These are phyloP conservation scores for Silurus meridionalis DNA, from an alignment of 2,113 vertebrate species.

Conservation along the genomic window DNA sequence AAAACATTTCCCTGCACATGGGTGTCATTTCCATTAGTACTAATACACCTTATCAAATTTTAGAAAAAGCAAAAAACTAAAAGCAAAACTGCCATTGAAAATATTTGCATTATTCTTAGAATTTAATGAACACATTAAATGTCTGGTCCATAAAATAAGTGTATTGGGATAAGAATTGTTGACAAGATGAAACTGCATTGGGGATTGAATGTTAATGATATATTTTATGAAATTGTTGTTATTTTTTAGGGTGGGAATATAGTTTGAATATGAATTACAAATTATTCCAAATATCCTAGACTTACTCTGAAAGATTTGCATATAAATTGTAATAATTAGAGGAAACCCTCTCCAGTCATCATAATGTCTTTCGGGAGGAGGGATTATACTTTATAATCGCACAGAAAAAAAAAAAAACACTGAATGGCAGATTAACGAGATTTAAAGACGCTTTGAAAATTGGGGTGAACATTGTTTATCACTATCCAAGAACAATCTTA, in stretches of 20 bases:
- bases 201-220: slow-evolving; percentile 13
- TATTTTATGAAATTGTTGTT: slow-evolving; percentile 50
- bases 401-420: neutral
- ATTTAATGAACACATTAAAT: neutral
- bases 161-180: slow-evolving; percentile 24
- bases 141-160: neutral
- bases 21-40: slow-evolving; percentile 34
- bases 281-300: slow-evolving; percentile 49
- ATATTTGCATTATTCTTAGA: neutral
- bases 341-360: slow-evolving; percentile 52
- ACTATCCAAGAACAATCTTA: slow-evolving; percentile 89
- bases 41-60: slow-evolving; percentile 65
- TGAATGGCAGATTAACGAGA: slow-evolving; percentile 51
- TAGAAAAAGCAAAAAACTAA: neutral
- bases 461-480: slow-evolving; percentile 68
- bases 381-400: slow-evolving; percentile 51
- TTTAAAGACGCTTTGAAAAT: slow-evolving; percentile 41
- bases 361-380: slow-evolving; percentile 37
- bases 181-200: neutral
- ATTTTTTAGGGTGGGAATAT: neutral
- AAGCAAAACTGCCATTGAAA: neutral
- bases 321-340: slow-evolving; percentile 60
- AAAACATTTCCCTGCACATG: slow-evolving; percentile 10
- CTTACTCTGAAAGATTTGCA: slow-evolving; percentile 52
- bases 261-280: slow-evolving; percentile 44